Evolutionary conservation across 2,113 vertebrate genomes (phyloP), one percentile per base, ranked within the genome.

Genomic region (Naja naja): DNA sequence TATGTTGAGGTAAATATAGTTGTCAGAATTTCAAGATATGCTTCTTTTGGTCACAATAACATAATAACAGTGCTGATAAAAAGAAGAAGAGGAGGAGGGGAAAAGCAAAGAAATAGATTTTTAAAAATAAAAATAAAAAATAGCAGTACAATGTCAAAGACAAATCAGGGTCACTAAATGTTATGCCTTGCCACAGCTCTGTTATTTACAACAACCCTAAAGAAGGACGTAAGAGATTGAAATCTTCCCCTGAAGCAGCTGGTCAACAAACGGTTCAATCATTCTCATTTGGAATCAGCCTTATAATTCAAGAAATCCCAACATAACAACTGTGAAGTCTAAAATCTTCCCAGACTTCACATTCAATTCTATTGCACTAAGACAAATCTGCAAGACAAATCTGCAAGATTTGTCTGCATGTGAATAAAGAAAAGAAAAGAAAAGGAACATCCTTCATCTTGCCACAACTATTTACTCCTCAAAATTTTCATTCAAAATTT

Each of bases 171-270:
- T 95, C 95, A 95, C 30, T 86, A 69, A 18, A 89, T 0, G 2
- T 90, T 93, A 94, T 93, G n/a, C 7, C 9, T 95, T 87, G 87
- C 92, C 0, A 1, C 88, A 85, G 95, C 49, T 87, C 74, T 0
- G 14, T 34, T 74, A 95, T 95, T 94, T 95, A 95, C 93, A 93
- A 92, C 95, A 97, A 94, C 95, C 94, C 95, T 93, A 86, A n/a
- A 91, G 64, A 95, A 95, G 96, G 94, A 97, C 96, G 97, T 96
- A 27, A 0, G 94, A 97, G 94, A 92, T 34, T 3, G 87, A 58
- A 53, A 92, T 90, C 92, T 90, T 69, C 25, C 94, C 89, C 93
- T 87, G 89, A 93, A 74, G 81, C 60, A 91, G 90, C 91, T 89
- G 92, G 45, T 87, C 53, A 94, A 56, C 86, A 94, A 64, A 74